Percentiles rank a stretch among this genome's conserved stretches.
phyloP scores from a whole-genome alignment of 2,888 invertebrate species.

The Aphodius granarius region DNA sequence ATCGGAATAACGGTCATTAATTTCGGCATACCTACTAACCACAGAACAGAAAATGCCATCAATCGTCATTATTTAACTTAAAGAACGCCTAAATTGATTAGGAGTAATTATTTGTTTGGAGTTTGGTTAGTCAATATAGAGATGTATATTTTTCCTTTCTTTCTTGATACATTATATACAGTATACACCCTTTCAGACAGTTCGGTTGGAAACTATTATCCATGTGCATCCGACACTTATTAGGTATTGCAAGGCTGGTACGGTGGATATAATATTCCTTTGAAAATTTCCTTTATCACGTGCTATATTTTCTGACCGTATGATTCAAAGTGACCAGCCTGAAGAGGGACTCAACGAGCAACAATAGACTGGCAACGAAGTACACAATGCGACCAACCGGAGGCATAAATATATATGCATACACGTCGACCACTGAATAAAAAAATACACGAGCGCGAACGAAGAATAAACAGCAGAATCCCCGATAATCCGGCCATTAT shows the following conservation, averaged over 20 bases:
- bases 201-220: not conserved
- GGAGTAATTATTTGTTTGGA: too few species aligned
- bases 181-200: not conserved
- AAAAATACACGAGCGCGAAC: not conserved
- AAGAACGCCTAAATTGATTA: too few species aligned
- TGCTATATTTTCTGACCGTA: not conserved
- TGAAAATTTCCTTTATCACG: not conserved
- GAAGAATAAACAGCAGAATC: slow-evolving; percentile 27
- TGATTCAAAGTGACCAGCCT: not conserved
- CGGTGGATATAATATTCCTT: not conserved
- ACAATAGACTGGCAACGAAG: not conserved
- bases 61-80: too few species aligned
- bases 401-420: not conserved
- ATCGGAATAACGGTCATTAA: not conserved
- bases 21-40: too few species aligned
- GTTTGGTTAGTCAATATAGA: too few species aligned
- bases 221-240: not conserved
- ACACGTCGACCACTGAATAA: not conserved
- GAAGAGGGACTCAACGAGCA: not conserved
- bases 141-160: too few species aligned
- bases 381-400: not conserved
- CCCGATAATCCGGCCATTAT: slow-evolving; percentile 43
- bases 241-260: not conserved
- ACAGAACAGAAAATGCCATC: too few species aligned
- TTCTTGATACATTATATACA: too few species aligned